These are phyloP conservation scores for Pseudorectes ferrugineus DNA, from an alignment of 2,113 vertebrate genomes.

Conservation along the genomic window DNA sequence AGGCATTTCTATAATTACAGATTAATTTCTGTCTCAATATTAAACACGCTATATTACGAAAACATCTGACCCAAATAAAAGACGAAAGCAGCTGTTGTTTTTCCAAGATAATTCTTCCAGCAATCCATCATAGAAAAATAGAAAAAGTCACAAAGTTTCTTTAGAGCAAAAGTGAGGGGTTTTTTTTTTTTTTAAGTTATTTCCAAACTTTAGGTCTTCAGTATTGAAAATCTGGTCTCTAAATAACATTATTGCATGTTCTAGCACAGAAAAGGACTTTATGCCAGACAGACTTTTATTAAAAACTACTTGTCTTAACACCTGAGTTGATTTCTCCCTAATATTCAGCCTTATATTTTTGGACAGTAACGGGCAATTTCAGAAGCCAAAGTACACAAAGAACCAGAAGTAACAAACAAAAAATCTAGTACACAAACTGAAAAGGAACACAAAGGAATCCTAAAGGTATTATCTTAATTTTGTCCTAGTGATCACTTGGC, in stretches of 20 bases:
- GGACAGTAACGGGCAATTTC: background rate
- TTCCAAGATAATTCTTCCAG: background rate
- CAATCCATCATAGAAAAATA: background rate
- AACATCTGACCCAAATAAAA: background rate
- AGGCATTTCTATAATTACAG: background rate
- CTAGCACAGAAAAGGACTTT: background rate
- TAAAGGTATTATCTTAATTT: background rate
- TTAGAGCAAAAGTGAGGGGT: background rate
- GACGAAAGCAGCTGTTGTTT: background rate
- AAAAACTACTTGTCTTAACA: background rate
- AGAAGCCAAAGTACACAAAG: background rate
- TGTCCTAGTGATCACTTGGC: fast-evolving
- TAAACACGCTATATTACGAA: background rate
- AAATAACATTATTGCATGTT: background rate
- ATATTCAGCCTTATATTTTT: background rate
- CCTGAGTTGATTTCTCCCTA: background rate
- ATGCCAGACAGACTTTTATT: background rate
- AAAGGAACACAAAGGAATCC: background rate
- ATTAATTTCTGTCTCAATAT: background rate
- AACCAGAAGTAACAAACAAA: background rate
- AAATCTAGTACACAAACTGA: background rate
- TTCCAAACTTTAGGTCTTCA: background rate
- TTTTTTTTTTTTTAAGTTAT: background rate
- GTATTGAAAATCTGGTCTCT: background rate
- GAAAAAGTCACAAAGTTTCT: background rate